phyloP scores from a whole-genome alignment of 1,140 invertebrate species.

The Apis florea region DNA sequence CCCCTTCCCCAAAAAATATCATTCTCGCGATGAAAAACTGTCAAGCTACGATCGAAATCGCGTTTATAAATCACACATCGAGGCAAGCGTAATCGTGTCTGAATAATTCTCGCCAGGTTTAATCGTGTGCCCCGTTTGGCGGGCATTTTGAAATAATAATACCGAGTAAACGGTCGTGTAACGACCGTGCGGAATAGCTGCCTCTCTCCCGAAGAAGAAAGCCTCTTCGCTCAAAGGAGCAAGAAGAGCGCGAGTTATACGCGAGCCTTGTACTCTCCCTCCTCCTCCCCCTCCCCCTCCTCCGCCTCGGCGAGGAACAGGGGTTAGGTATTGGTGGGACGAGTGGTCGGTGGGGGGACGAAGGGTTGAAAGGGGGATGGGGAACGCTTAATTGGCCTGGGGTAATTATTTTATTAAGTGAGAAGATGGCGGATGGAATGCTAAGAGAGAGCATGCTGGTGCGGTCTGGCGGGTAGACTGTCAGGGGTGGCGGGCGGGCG shows the following conservation, averaged over 20 bases:
- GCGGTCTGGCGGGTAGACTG: slow-evolving; percentile 65
- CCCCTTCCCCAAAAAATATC: background rate
- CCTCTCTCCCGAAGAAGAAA: background rate
- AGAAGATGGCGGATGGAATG: slow-evolving; percentile 79
- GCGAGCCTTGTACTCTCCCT: background rate
- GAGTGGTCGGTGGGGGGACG: too few species aligned
- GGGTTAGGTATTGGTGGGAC: too few species aligned
- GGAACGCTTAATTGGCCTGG: slow-evolving; percentile 76
- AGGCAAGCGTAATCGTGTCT: background rate
- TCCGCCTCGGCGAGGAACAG: background rate
- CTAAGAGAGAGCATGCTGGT: slow-evolving; percentile 70
- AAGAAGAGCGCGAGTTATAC: background rate
- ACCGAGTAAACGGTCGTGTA: background rate
- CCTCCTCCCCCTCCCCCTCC: too few species aligned
- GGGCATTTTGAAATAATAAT: slow-evolving; percentile 31
- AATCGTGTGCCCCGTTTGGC: background rate
- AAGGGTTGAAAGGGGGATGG: slow-evolving; percentile 33
- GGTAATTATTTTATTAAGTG: slow-evolving; percentile 81
- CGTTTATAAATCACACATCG: too few species aligned
- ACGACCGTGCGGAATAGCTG: slow-evolving; percentile 3
- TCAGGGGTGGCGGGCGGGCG: slow-evolving; percentile 35
- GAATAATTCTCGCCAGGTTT: background rate
- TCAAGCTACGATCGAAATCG: background rate
- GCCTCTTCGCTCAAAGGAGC: background rate
- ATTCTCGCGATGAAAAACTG: background rate